A percentile compares a stretch with the other conserved stretches of the same genome.
phyloP scores from a whole-genome alignment of 2,797 vertebrate species.

The Heliangelus exortis region DNA sequence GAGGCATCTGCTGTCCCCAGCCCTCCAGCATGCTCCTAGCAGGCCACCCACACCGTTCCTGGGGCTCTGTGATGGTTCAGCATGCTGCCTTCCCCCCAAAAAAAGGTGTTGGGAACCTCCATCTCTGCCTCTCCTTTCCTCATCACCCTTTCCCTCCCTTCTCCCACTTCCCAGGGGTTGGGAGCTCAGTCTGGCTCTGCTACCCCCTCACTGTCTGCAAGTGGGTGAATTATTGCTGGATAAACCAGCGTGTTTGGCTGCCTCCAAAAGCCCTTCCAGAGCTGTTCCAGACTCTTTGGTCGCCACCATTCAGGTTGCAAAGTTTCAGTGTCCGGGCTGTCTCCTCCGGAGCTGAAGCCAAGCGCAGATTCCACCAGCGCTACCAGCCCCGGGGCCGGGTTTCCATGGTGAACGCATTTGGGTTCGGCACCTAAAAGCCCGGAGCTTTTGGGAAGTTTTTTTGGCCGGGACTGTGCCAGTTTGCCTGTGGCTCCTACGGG shows the following conservation, averaged over 20 bases:
- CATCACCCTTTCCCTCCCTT: rapidly evolving
- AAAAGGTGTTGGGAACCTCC: background rate
- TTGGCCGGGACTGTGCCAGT: background rate
- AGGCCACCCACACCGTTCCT: background rate
- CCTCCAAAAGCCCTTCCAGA: background rate
- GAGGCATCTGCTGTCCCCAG: background rate
- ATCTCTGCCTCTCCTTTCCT: background rate
- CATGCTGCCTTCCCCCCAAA: rapidly evolving
- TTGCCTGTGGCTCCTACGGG: rapidly evolving
- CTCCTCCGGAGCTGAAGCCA: background rate
- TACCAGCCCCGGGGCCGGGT: background rate
- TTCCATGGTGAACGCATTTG: conserved; percentile 30
- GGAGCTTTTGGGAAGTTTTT: background rate
- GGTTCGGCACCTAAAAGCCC: background rate
- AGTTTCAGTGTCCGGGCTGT: background rate
- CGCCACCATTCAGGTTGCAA: background rate
- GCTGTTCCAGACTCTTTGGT: background rate
- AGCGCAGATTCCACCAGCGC: background rate
- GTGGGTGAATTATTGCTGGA: background rate
- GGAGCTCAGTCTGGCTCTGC: background rate
- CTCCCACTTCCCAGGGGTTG: rapidly evolving
- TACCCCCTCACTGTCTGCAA: background rate
- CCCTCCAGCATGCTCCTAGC: rapidly evolving
- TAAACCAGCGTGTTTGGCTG: background rate
- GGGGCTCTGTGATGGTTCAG: rapidly evolving